Evolutionary conservation across 1,140 invertebrate species (phyloP), one percentile per base, ranked within the genome.

Genomic region (Zaprionus davidi): DNA sequence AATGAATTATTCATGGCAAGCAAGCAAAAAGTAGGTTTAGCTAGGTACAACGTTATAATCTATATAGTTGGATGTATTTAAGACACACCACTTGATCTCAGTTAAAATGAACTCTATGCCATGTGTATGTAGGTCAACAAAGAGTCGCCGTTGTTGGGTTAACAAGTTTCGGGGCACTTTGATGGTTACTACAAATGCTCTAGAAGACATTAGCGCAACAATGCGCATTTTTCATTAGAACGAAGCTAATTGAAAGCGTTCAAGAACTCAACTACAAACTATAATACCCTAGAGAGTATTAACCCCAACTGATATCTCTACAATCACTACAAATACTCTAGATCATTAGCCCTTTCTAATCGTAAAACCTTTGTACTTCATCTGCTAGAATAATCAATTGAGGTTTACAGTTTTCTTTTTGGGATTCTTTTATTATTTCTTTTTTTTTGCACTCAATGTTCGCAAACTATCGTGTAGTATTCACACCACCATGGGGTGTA

Each of bases 211-310:
- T 67, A 72, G 70, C 62, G 26, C 15, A 51, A 31, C 31, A 34
- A 38, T 63, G 59, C 62, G n/a, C 64, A 68, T 68, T 68, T 26
- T 68, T 73, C 57, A 73, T 73, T 68, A 62, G 66, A 69, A n/a
- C 38, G 60, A 12, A 62, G 65, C 36, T 74, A 74, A 74, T 74
- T 74, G 57, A 68, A 74, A 46, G 11, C 36, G 56, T 31, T 58
- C 31, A 38, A n/a, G 46, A 22, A 13, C 9, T 34, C 31, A 2
- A 34, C 20, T 22, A 51, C 46, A 22, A 56, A 56, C 24, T 41
- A 26, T 26, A 26, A 26, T 24, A 64, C 26, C 46, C 49, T 3
- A 0, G 20, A 63, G 26, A 63, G 12, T 11, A 60, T 60, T 60
- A 26, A 38, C 9, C 41, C 5, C 12, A 31, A 24, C 22, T 51